phyloP scores from a whole-genome alignment of 2,888 invertebrate species.

The Sesamia inferens region DNA sequence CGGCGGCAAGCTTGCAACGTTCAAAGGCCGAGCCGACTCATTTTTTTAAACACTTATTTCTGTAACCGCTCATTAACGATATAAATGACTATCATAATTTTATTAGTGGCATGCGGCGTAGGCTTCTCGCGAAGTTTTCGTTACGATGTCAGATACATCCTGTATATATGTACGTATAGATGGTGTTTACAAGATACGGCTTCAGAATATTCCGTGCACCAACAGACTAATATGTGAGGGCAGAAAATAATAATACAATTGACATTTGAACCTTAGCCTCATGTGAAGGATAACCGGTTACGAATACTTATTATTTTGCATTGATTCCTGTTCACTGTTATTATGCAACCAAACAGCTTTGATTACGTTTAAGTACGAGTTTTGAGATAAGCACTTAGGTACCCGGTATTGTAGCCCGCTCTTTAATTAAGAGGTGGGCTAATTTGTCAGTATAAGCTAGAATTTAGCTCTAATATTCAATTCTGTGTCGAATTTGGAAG shows the following conservation, averaged over 20 bases:
- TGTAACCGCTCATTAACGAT: no score
- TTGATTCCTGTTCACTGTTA: slow-evolving; percentile 45
- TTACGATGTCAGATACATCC: no score
- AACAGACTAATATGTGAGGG: slow-evolving; percentile 32
- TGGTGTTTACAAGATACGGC: no score
- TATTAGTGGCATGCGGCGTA: no score
- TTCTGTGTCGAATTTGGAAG: slow-evolving; percentile 47
- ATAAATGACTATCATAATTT: no score
- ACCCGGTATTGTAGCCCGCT: slow-evolving; percentile 41
- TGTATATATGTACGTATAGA: no score
- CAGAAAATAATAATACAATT: slow-evolving; percentile 55
- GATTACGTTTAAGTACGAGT: slow-evolving; percentile 33
- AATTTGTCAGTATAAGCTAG: slow-evolving; percentile 28
- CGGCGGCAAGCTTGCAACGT: no score
- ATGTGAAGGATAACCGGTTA: slow-evolving; percentile 65
- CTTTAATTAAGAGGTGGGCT: slow-evolving; percentile 48
- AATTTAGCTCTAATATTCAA: slow-evolving; percentile 26
- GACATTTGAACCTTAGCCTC: slow-evolving; percentile 63
- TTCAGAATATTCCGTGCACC: neutral
- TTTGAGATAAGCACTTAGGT: neutral
- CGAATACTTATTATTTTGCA: slow-evolving; percentile 47
- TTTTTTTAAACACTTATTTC: no score
- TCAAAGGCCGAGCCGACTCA: no score
- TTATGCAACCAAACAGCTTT: slow-evolving; percentile 37
- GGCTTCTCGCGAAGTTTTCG: no score